Evolutionary conservation across 2,797 vertebrate genomes (phyloP).

Genomic region (Poeciliopsis presidionis): DNA sequence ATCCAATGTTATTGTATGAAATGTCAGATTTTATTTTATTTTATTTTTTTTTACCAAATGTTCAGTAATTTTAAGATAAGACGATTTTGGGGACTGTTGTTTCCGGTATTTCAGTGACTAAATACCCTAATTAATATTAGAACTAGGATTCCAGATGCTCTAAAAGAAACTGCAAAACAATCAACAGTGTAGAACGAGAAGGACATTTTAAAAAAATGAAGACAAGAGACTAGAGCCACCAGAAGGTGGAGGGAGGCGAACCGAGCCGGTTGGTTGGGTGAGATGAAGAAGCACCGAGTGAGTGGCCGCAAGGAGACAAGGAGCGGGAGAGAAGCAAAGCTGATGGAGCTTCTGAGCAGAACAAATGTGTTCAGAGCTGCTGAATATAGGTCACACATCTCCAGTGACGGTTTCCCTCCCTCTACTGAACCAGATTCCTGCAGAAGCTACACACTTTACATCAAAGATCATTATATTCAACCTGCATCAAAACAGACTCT

Average conservation of each 20-base stretch:
- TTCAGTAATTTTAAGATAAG: background rate
- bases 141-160: slow-evolving; percentile 2
- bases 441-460: slow-evolving; percentile 32
- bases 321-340: slow-evolving; percentile 45
- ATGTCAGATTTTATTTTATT: background rate
- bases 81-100: background rate
- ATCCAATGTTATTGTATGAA: background rate
- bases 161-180: slow-evolving; percentile 19
- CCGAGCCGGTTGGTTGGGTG: slow-evolving; percentile 43
- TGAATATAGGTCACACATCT: slow-evolving; percentile 85
- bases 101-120: background rate
- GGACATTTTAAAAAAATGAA: slow-evolving; percentile 9
- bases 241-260: slow-evolving; percentile 45
- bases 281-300: slow-evolving; percentile 51
- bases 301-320: slow-evolving; percentile 50
- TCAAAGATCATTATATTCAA: slow-evolving; percentile 38
- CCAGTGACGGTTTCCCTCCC: slow-evolving; percentile 71
- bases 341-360: slow-evolving; percentile 77
- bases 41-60: background rate
- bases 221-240: slow-evolving; percentile 34
- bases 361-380: slow-evolving; percentile 75
- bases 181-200: slow-evolving; percentile 5
- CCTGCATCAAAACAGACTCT: slow-evolving; percentile 11
- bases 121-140: slow-evolving; percentile 18
- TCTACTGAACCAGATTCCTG: slow-evolving; percentile 60